Conservation (phyloP, 2,113 vertebrate genomes). For the Gadus macrocephalus region DNA sequence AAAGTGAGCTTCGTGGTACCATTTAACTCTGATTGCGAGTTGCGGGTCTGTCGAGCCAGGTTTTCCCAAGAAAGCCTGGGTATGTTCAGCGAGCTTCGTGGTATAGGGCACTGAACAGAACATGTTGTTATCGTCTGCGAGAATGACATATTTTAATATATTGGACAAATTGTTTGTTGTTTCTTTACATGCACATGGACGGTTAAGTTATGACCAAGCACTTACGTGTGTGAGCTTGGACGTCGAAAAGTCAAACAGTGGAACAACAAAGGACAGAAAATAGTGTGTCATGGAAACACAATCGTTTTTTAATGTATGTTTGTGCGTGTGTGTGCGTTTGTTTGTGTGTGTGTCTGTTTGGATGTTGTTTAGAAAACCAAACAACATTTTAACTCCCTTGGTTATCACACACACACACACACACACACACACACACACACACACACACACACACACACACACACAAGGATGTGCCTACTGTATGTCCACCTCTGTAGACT, state of each 20-base stretch:
- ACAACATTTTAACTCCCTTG: slow-evolving; percentile 38
- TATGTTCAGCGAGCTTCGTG: too few species aligned
- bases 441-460: too few species aligned
- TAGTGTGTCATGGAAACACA: slow-evolving; percentile 41
- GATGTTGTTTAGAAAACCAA: slow-evolving; percentile 28
- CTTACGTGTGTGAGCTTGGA: not conserved
- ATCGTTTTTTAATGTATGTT: slow-evolving; percentile 40
- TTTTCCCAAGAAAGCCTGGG: too few species aligned
- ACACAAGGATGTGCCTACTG: too few species aligned
- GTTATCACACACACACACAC: slow-evolving; percentile 1
- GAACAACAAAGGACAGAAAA: slow-evolving; percentile 25
- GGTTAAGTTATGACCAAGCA: not conserved
- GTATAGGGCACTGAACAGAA: too few species aligned
- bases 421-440: too few species aligned
- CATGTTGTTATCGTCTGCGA: too few species aligned
- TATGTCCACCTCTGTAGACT: too few species aligned
- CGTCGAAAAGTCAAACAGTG: slow-evolving; percentile 33
- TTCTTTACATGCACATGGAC: slow-evolving; percentile 1
- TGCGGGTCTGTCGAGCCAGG: too few species aligned
- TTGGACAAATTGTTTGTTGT: slow-evolving; percentile 8
- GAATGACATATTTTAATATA: not conserved
- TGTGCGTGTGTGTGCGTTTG: slow-evolving; percentile 32
- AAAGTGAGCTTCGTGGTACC: too few species aligned
- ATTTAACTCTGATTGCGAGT: too few species aligned
- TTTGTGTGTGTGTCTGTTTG: not conserved